Evolutionary conservation across 2,888 invertebrate genomes (phyloP), one percentile per base, ranked within the genome.

Genomic region (Drosophila neonasuta): DNA sequence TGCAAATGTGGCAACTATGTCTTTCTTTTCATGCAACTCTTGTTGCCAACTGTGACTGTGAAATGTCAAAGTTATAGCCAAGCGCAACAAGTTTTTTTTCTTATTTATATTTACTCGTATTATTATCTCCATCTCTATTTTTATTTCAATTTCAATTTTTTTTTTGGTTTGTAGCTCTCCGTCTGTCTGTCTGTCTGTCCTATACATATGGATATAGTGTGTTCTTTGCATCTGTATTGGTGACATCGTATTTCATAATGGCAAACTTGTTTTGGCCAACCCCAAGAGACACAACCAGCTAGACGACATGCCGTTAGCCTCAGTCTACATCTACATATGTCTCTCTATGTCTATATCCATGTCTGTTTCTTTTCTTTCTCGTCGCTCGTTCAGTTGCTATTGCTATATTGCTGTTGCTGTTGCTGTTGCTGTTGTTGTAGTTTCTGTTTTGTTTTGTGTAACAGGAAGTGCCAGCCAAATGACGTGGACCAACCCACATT

Each of bases 191-290:
- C 24, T 24, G 24, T 24, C 1, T 24, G 1, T 6, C 24, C 24
- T 6, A 24, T 24, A 24, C 36, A 15, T 41, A 41, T 46, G 56
- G 54, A 24, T 24, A 24, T 24, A 32, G 48, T 49, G 56, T 55
- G 68, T 80, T 79, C 80, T 80, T 74, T 78, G 74, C 52, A 60
- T 50, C 67, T 49, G 79, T 81, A 51, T 68, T 72, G 64, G 79
- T 82, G 81, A 80, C 80, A 80, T 80, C 81, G 81, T 79, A 80
- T 80, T 80, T 80, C 80, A 80, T 79, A 80, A 80, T 80, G 80
- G 61, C 81, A 80, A 80, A 80, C 80, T 71, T 82, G 80, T 82
- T 80, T 80, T 56, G 74, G 67, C 68, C 77, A 79, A 71, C 74
- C 68, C 63, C 81, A 68, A 61, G 74, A 69, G 52, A 20, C 49